Percentiles rank a stretch among this genome's conserved stretches.
These are phyloP conservation scores for Teleogryllus occipitalis DNA, from an alignment of 1,140 invertebrate species.

Conservation along the genomic window DNA sequence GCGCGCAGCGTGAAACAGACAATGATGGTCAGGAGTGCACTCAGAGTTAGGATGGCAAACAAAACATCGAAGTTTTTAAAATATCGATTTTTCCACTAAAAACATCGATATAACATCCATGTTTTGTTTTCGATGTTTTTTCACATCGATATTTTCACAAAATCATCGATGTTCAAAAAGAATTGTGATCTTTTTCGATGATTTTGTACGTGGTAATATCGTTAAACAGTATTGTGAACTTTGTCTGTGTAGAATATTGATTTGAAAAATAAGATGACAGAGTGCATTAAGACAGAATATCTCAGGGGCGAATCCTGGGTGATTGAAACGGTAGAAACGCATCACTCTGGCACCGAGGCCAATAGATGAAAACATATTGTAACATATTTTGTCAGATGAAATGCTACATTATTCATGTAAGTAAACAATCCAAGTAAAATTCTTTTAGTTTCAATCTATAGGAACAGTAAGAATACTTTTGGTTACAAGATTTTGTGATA, in stretches of 20 bases:
- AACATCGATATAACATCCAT: background rate
- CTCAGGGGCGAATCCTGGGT: too few species aligned
- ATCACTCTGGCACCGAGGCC: too few species aligned
- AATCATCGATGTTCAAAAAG: background rate
- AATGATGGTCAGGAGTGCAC: background rate
- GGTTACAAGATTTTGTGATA: too few species aligned
- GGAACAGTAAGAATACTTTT: too few species aligned
- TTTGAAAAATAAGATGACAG: background rate
- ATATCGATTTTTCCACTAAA: background rate
- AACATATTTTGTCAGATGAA: too few species aligned
- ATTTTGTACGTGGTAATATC: background rate
- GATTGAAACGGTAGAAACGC: too few species aligned
- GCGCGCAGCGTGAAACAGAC: background rate
- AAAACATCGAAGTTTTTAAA: background rate
- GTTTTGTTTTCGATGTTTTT: background rate
- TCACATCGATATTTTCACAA: background rate
- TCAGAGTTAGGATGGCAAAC: background rate
- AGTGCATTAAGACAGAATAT: background rate
- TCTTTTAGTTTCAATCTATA: too few species aligned
- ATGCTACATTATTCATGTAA: too few species aligned
- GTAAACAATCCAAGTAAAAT: too few species aligned
- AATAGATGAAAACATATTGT: too few species aligned
- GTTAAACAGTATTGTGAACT: background rate
- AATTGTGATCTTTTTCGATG: background rate
- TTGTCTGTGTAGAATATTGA: background rate